A percentile compares a stretch with the other conserved stretches of the same genome.
phyloP scores from a whole-genome alignment of 92 coral and sea anemone genomes.

The Heteractis magnifica region DNA sequence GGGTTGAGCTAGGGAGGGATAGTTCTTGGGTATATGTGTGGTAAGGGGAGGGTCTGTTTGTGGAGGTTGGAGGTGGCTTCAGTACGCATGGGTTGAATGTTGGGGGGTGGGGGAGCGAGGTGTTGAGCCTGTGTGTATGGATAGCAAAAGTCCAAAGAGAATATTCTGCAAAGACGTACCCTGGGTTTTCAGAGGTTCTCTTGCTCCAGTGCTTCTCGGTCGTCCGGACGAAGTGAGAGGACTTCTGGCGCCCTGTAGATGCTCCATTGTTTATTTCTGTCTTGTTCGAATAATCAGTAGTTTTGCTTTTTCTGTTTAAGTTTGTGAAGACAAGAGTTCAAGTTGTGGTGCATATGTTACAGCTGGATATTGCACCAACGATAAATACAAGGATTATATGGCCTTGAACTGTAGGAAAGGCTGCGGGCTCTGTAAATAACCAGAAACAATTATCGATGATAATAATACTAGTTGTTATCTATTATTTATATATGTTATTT shows the following conservation, averaged over 20 bases:
- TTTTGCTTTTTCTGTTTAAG: neutral
- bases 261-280: no score
- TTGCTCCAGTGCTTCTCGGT: no score
- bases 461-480: neutral
- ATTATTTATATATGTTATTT: neutral
- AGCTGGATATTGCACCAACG: slow-evolving; percentile 10
- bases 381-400: neutral
- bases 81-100: no score
- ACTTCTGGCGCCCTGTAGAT: neutral
- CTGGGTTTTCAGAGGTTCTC: no score
- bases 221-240: neutral
- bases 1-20: no score
- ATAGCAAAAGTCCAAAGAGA: no score
- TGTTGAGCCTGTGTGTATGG: no score
- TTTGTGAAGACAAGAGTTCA: slow-evolving; percentile 14
- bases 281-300: neutral
- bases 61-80: no score
- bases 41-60: no score
- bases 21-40: no score
- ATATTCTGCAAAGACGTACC: no score
- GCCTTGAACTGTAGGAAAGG: slow-evolving; percentile 10
- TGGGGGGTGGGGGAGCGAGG: no score
- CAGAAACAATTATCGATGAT: neutral
- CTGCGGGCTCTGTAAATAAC: slow-evolving; percentile 4
- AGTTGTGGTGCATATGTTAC: neutral